Percentiles rank a stretch among this genome's conserved stretches.
Evolutionary conservation across 2,888 invertebrate species (phyloP).

Genomic region (Zelleria hepariella): DNA sequence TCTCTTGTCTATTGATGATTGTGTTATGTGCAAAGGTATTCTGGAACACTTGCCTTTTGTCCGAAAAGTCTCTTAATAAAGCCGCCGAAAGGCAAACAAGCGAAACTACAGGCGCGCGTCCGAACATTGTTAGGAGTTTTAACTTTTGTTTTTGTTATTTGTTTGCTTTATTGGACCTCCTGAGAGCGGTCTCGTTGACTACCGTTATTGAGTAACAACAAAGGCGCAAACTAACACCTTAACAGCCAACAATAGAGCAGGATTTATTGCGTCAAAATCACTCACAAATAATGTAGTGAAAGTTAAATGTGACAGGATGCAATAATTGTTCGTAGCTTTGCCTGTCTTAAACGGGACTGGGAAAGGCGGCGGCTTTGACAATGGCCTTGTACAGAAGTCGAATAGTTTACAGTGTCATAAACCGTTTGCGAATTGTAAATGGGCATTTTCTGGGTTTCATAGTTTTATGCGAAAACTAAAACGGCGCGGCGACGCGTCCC

Average conservation of each 20-base stretch:
- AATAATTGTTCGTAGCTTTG: conserved; percentile 19
- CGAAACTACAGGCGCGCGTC: conserved; percentile 42
- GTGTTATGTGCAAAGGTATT: conserved; percentile 33
- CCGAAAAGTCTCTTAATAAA: conserved; percentile 31
- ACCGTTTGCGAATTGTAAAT: conserved; percentile 49
- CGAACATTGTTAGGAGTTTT: conserved; percentile 35
- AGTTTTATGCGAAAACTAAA: conserved; percentile 11
- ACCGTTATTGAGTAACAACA: conserved; percentile 61
- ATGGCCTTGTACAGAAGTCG: conserved; percentile 44
- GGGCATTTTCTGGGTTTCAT: conserved; percentile 17
- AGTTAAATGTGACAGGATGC: conserved; percentile 31
- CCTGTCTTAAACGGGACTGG: not conserved
- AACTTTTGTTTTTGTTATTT: not conserved
- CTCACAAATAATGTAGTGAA: conserved; percentile 53
- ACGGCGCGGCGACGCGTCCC: conserved; percentile 5
- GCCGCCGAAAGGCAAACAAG: conserved; percentile 36
- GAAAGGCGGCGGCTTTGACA: not conserved
- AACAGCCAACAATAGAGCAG: conserved; percentile 35
- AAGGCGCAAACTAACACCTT: conserved; percentile 27
- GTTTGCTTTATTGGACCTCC: conserved; percentile 39
- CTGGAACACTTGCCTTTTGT: conserved; percentile 27
- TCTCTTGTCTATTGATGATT: conserved; percentile 22
- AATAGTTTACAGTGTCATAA: conserved; percentile 42
- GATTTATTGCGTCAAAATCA: conserved; percentile 57
- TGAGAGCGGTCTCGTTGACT: conserved; percentile 30